These are phyloP conservation scores for Chaetodon trifascialis DNA, from an alignment of 2,113 vertebrate species.

Conservation along the genomic window DNA sequence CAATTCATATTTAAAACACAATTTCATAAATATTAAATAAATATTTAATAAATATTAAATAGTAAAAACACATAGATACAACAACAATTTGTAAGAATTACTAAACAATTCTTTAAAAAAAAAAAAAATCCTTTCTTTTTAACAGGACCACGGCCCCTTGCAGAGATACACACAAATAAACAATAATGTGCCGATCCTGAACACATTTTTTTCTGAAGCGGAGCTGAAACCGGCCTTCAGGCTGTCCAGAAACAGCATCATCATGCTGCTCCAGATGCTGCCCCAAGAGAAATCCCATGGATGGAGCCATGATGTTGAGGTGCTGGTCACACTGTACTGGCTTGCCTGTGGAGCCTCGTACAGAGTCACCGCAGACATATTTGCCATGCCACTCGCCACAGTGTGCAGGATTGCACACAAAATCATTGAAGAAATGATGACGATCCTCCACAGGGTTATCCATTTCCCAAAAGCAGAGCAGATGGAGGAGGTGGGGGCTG, in stretches of 20 bases:
- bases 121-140: no score
- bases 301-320: not conserved
- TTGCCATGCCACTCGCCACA: not conserved
- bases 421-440: not conserved
- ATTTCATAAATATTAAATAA: no score
- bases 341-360: not conserved
- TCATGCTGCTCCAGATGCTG: not conserved
- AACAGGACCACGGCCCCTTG: no score
- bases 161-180: no score
- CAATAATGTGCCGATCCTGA: not conserved
- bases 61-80: no score
- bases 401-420: not conserved
- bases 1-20: no score
- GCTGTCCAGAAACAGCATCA: not conserved
- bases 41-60: no score
- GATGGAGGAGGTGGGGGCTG: not conserved
- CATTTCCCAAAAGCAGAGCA: not conserved
- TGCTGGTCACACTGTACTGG: not conserved
- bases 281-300: not conserved
- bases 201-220: no score
- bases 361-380: not conserved
- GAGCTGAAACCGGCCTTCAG: not conserved
- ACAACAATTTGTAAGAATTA: no score
- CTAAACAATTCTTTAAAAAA: no score
- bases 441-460: not conserved